Percentiles rank a stretch among this genome's conserved stretches.
Evolutionary conservation across 1,140 invertebrate species (phyloP).

Genomic region (Lutraria rhynchaena): DNA sequence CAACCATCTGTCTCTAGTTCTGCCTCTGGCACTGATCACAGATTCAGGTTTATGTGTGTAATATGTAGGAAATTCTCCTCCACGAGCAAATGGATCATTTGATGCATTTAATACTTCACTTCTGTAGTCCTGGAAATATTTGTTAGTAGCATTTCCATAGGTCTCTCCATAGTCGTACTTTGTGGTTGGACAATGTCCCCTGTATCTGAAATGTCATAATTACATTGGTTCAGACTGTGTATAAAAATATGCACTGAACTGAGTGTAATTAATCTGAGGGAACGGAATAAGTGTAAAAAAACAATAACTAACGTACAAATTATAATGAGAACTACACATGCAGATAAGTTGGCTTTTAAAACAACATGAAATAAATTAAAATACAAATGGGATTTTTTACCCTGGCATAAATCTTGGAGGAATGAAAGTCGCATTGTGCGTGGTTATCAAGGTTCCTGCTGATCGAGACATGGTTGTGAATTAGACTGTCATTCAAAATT

Average conservation of each 20-base stretch:
- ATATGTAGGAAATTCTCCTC: slow-evolving; percentile 81
- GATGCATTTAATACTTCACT: slow-evolving; percentile 78
- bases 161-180: slow-evolving; percentile 83
- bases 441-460: slow-evolving; percentile 82
- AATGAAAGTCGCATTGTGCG: slow-evolving; percentile 82
- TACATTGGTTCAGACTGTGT: too few relatives aligned
- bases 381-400: too few relatives aligned
- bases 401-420: slow-evolving; percentile 82
- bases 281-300: neutral
- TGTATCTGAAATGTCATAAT: slow-evolving; percentile 81
- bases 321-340: too few relatives aligned
- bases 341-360: neutral
- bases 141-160: slow-evolving; percentile 81
- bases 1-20: slow-evolving; percentile 78
- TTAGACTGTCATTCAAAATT: neutral
- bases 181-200: slow-evolving; percentile 81
- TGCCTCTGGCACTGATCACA: slow-evolving; percentile 77
- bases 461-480: slow-evolving; percentile 78
- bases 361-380: too few relatives aligned
- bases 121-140: slow-evolving; percentile 83
- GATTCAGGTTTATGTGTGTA: slow-evolving; percentile 81
- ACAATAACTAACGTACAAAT: neutral
- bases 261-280: neutral
- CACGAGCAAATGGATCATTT: slow-evolving; percentile 76
- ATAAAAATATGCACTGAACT: too few relatives aligned